Evolutionary conservation across 2,888 invertebrate genomes (phyloP), one percentile per base, ranked within the genome.

Genomic region (Cyaniris semiargus): DNA sequence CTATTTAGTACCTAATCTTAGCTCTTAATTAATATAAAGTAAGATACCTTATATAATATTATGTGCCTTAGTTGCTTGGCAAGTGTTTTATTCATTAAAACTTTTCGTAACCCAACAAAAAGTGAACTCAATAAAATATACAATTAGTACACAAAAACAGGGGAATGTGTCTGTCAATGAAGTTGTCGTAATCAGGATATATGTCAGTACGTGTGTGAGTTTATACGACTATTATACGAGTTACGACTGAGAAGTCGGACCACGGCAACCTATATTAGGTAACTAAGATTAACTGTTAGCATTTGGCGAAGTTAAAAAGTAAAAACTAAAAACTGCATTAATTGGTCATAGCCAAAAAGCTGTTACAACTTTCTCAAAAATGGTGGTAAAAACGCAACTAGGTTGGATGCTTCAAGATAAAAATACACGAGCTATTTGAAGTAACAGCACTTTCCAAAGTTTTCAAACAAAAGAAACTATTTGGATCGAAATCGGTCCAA

Each of bases 161-260:
- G 27, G 66, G 27, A 66, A 66, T 66, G 15, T 27, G 15, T 66
- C 21, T 71, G 71, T 44, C 72, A 44, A 72, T 71, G 34, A 21
- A 71, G 71, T 38, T 71, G 72, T 72, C 21, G 71, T 44, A 72
- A 72, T 72, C 44, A 44, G 72, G 21, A 44, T 72, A 44, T 72
- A 44, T 23, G 71, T 38, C 10, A 23, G 38, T 38, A 44, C 34
- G 38, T 72, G 44, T 71, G 23, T 6, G 66, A 27, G 18, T 66
- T 60, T 31, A 66, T 66, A 66, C 23, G 60, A 60, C 10, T 23
- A 60, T 58, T 58, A 58, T 60, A 60, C 60, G 23, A 23, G 10
- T 60, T n/a, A 23, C 44, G 7, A 18, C 21, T 21, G 34, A 71
- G 4, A 60, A 60, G 23, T 72, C 44, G 44, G 44, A 72, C 72